Percentiles rank a stretch among this genome's conserved stretches.
These are phyloP conservation scores for Tyrannus savana DNA, from an alignment of 2,113 vertebrate species.

Conservation along the genomic window DNA sequence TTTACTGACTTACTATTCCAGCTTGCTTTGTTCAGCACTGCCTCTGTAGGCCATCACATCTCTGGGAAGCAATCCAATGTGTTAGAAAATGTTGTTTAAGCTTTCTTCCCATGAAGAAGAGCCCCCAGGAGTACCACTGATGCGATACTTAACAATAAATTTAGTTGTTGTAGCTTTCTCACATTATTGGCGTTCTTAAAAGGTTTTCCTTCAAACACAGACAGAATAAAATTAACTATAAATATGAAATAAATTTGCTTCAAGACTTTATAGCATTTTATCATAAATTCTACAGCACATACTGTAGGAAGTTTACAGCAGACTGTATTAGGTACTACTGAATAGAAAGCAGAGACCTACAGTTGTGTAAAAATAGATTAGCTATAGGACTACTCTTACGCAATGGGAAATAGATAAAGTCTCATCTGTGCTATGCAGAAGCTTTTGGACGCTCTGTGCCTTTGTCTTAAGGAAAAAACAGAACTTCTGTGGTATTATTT, in stretches of 20 bases:
- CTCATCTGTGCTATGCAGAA: neutral
- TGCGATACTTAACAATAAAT: constrained; percentile 78
- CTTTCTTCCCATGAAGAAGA: constrained; percentile 74
- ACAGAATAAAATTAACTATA: constrained; percentile 75
- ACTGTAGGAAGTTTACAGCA: constrained; percentile 67
- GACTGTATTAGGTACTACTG: neutral
- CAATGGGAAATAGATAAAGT: neutral
- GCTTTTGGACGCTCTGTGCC: neutral
- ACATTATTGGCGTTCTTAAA: constrained; percentile 74
- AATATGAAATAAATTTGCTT: constrained; percentile 76
- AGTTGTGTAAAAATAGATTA: constrained; percentile 29
- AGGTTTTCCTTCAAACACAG: constrained; percentile 74
- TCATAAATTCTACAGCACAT: constrained; percentile 70
- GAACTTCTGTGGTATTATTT: neutral
- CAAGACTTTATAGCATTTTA: constrained; percentile 69
- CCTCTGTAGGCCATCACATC: constrained; percentile 75
- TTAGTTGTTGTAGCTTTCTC: constrained; percentile 75
- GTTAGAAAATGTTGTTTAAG: constrained; percentile 80
- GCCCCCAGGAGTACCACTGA: constrained; percentile 74
- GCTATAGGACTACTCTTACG: neutral
- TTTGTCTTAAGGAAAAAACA: neutral
- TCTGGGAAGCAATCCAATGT: constrained; percentile 76
- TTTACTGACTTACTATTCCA: constrained; percentile 64
- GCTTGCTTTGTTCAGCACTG: constrained; percentile 62
- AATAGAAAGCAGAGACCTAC: neutral